A percentile compares a stretch with the other conserved stretches of the same genome.
These are phyloP conservation scores for Eremophila alpestris DNA, from an alignment of 2,797 vertebrate species.

Conservation along the genomic window DNA sequence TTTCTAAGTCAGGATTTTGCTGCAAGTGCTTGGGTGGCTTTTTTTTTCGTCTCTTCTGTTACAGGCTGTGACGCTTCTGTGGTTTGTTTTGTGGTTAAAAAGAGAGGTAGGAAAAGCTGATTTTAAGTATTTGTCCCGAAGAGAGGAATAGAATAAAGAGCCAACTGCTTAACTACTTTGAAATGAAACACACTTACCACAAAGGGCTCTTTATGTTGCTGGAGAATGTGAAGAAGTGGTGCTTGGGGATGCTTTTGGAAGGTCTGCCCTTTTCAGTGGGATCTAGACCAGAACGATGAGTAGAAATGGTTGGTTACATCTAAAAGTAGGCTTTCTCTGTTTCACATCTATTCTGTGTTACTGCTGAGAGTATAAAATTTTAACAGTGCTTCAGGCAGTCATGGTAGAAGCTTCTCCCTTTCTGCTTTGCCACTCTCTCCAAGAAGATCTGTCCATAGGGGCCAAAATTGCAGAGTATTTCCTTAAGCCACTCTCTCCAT, in stretches of 20 bases:
- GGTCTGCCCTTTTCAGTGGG: neutral
- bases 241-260: neutral
- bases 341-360: neutral
- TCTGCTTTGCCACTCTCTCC: neutral
- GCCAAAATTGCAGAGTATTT: neutral
- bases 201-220: neutral
- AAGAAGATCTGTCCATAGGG: neutral
- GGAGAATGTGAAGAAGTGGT: neutral
- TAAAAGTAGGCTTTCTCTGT: neutral
- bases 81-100: neutral
- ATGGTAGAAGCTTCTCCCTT: neutral
- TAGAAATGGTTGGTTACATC: neutral
- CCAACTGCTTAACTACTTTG: slow-evolving; percentile 1
- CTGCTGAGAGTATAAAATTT: neutral
- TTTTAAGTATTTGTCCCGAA: slow-evolving; percentile 5
- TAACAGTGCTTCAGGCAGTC: neutral
- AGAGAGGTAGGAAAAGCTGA: neutral
- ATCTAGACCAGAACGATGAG: slow-evolving; percentile 9
- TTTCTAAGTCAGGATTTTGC: neutral
- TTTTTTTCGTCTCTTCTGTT: neutral
- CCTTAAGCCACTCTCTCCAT: neutral
- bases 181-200: neutral
- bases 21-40: neutral
- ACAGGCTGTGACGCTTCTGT: neutral
- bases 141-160: slow-evolving; percentile 20